These are phyloP conservation scores for Sternarchorhynchus goeldii DNA, from an alignment of 2,797 vertebrate species.

Conservation along the genomic window DNA sequence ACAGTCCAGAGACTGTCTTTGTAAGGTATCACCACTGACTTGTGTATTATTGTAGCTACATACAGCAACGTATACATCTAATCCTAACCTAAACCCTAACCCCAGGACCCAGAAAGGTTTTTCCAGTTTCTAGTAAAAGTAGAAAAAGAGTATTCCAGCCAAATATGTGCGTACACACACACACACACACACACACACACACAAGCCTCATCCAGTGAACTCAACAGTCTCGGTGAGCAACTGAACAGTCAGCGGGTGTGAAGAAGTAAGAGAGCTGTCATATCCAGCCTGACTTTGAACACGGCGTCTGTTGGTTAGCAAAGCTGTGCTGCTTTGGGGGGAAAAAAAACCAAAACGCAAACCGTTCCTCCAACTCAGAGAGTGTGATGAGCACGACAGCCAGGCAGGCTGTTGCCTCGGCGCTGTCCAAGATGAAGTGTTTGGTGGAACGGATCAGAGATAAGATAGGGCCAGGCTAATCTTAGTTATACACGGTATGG, in stretches of 20 bases:
- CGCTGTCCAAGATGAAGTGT: conserved; percentile 5
- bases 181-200: not conserved
- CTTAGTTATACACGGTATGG: not conserved
- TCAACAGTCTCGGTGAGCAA: conserved; percentile 19
- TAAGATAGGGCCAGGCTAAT: conserved; percentile 8
- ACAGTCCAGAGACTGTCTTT: too few relatives aligned
- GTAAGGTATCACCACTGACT: too few relatives aligned
- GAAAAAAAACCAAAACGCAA: conserved; percentile 37
- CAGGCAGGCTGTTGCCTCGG: conserved; percentile 15
- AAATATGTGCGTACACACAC: too few relatives aligned
- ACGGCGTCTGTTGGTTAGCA: conserved; percentile 42
- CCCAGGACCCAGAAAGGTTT: too few relatives aligned
- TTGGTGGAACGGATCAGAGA: not conserved
- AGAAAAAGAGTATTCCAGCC: too few relatives aligned
- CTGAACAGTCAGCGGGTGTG: conserved; percentile 38
- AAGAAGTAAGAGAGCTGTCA: conserved; percentile 44
- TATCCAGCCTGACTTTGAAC: conserved; percentile 34
- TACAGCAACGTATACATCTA: too few relatives aligned
- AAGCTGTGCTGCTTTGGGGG: conserved; percentile 22
- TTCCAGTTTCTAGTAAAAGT: too few relatives aligned
- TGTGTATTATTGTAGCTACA: too few relatives aligned
- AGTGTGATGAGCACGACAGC: conserved; percentile 28
- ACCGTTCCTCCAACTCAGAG: conserved; percentile 29
- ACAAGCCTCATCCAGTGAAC: conserved; percentile 22
- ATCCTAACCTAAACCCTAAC: too few relatives aligned